Base-by-base conservation (phyloP, 2,888 invertebrate genomes). In the Clistopyga incitator region DNA sequence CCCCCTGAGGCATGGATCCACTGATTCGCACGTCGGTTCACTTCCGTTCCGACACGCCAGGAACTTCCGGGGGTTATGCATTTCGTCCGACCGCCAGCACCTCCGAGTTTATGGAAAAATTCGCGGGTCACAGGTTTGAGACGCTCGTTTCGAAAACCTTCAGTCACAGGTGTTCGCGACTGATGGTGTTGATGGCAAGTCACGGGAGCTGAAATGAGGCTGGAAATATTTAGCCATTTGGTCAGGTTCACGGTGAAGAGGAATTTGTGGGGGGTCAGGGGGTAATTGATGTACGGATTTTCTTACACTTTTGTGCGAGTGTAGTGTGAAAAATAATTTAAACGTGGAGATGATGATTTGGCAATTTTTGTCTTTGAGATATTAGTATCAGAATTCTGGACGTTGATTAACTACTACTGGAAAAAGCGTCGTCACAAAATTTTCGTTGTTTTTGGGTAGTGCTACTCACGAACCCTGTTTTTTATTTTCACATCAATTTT, bases 41-140 rank as follows among this genome's bases (percentile, higher is more conserved):
- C 75, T 75, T 64, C 64, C 75, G 64, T 75, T 52, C 13, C 64
- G 75, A 29, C 52, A 64, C 15, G 20, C 8, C 50, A 38, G 50
- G 50, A 75, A 75, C 75, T 64, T 75, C 64, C 75, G 75, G n/a
- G 15, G 3, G 59, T 29, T 59, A 61, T 61, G 29, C 47, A 61
- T 61, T 74, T 18, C 64, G 3, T 11, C 11, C 11, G 18, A 8
- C 0, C 29, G 64, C 10, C 10, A 18, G 11, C 29, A 29, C 13
- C 29, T 29, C 6, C 15, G 29, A 15, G 59, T 59, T 29, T 59
- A 29, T 29, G n/a, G 4, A 59, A 59, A 59, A 59, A 13, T 54
- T 23, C 0, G 4, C 10, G 23, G 25, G 15, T n/a, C n/a, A n/a
- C 11, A 29, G 6, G 29, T 29, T 59, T 59, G 13, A 25, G 59